Conservation (phyloP, 2,888 invertebrate species). For the Chalcis sispes region DNA sequence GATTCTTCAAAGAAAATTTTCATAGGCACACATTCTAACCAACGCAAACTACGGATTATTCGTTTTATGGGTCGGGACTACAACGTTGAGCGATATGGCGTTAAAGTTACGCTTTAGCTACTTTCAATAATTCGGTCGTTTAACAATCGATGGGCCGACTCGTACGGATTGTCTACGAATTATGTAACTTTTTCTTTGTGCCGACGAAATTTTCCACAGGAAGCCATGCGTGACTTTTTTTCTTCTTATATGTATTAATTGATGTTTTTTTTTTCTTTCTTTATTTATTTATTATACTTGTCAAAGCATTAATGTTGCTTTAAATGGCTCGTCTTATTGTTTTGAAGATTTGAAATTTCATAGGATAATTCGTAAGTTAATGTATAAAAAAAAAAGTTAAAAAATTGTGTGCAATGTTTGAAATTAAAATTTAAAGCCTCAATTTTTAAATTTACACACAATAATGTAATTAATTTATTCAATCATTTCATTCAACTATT, state of each 20-base stretch:
- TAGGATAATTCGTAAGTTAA: no score
- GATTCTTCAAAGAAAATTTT: not conserved
- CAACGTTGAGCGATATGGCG: conserved; percentile 40
- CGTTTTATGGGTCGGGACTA: conserved; percentile 37
- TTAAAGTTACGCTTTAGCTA: conserved; percentile 53
- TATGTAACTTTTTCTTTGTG: conserved; percentile 13
- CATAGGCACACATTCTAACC: no score
- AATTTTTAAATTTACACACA: no score
- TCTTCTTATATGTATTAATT: not conserved
- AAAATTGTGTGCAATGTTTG: no score
- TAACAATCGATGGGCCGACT: conserved; percentile 62
- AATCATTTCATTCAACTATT: no score
- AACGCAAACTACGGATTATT: conserved; percentile 51
- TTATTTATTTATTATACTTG: not conserved
- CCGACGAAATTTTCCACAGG: conserved; percentile 34
- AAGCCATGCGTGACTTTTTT: not conserved
- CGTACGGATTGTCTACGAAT: conserved; percentile 14
- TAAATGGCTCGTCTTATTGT: not conserved
- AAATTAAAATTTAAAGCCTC: no score
- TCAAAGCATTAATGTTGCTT: not conserved
- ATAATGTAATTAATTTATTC: no score
- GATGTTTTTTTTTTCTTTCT: not conserved
- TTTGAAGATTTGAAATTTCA: not conserved
- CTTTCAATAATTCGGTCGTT: conserved; percentile 71
- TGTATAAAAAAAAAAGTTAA: not conserved